Evolutionary conservation across 2,113 vertebrate genomes (phyloP), one percentile per base, ranked within the genome.

Genomic region (Limnothrissa miodon): DNA sequence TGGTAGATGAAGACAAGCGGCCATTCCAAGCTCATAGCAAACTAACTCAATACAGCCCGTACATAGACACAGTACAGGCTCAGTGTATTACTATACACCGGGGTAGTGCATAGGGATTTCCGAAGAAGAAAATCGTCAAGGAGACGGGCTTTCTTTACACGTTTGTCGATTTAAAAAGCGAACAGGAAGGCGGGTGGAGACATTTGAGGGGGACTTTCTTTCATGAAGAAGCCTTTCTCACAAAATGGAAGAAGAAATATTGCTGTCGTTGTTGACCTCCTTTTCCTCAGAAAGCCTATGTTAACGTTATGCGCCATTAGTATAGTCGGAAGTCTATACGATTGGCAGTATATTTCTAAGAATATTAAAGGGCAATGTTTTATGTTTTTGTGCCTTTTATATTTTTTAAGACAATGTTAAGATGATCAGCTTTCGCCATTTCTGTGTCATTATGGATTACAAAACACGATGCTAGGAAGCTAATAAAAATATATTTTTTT

Each of bases 191-290:
- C 91, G 91, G 92, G 91, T 86, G 92, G 94, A 92, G 92, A 93
- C 94, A 96, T 96, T 96, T 95, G 92, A 95, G 92, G 92, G 94
- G 94, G 93, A 96, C 95, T 96, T 94, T 95, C 95, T 96, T 95
- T 96, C 94, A 95, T 94, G 93, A 93, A 90, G 93, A 95, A 93
- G 93, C 88, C 93, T 92, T 95, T 95, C 92, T 94, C 93, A 95
- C 95, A 96, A 96, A 96, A 96, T 96, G 96, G 95, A 95, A 96
- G 95, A 94, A 96, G 94, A 95, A 95, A 95, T 94, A 95, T 93
- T 93, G 94, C 92, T 86, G 95, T 95, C 91, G 93, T 94, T 94
- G 94, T 92, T 93, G 95, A 95, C 95, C 95, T 95, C 96, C 95
- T 96, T 95, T 95, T 91, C 91, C 91, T 90, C 90, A 93, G 91